A percentile compares a stretch with the other conserved stretches of the same genome.
These are phyloP conservation scores for Petrolisthes cinctipes DNA, from an alignment of 2,888 invertebrate genomes.

Conservation along the genomic window DNA sequence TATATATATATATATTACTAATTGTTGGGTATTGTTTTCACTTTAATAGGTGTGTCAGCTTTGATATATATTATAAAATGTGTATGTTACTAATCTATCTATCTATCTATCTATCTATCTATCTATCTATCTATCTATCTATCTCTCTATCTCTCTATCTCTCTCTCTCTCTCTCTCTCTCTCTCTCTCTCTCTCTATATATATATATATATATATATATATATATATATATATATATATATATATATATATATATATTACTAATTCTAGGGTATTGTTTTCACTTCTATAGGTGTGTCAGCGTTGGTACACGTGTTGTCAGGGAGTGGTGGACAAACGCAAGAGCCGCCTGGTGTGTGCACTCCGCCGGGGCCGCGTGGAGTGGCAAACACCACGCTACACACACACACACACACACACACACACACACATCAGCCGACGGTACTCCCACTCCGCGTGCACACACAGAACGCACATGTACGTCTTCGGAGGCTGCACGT, in stretches of 20 bases:
- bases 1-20: no score
- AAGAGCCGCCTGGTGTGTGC: slow-evolving; percentile 51
- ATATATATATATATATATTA: neutral
- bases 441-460: slow-evolving; percentile 91
- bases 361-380: slow-evolving; percentile 46
- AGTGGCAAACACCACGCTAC: slow-evolving; percentile 48
- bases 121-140: no score
- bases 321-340: slow-evolving; percentile 59
- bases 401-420: slow-evolving; percentile 11
- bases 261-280: neutral
- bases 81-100: no score
- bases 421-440: slow-evolving; percentile 48
- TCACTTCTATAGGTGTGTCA: slow-evolving; percentile 50
- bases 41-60: no score
- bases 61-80: no score
- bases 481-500: slow-evolving; percentile 95
- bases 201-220: no score
- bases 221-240: no score
- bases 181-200: no score
- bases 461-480: slow-evolving; percentile 85
- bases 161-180: no score
- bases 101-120: no score
- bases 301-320: slow-evolving; percentile 57
- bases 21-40: no score
- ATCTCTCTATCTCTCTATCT: no score